These are phyloP conservation scores for Nothobranchius kuhntae DNA, from an alignment of 2,113 vertebrate genomes.

Conservation along the genomic window DNA sequence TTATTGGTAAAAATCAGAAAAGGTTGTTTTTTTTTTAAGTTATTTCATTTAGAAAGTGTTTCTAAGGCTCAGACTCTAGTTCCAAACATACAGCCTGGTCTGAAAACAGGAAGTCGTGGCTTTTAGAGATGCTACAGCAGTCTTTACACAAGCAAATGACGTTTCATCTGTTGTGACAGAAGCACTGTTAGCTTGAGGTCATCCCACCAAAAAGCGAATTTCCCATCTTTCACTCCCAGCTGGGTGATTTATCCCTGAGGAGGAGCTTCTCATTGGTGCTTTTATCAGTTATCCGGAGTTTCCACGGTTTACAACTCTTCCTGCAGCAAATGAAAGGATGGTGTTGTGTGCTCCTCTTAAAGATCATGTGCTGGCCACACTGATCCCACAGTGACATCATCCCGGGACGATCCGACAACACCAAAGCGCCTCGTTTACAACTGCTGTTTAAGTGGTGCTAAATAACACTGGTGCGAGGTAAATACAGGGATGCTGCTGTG, in stretches of 20 bases:
- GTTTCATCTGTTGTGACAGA: too few species aligned
- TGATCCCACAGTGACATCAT: conserved; percentile 69
- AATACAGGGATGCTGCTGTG: conserved; percentile 59
- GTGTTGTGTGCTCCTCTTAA: conserved; percentile 54
- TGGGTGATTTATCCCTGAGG: conserved; percentile 1
- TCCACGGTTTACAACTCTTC: conserved; percentile 42
- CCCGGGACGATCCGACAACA: conserved; percentile 38
- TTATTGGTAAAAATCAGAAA: too few species aligned
- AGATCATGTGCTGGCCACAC: conserved; percentile 75
- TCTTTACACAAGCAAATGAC: too few species aligned
- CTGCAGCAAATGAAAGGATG: conserved; percentile 56
- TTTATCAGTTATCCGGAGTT: conserved; percentile 42
- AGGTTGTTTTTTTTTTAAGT: too few species aligned
- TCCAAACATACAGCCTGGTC: too few species aligned
- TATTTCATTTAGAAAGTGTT: too few species aligned
- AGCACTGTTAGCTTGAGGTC: too few species aligned
- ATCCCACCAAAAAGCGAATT: neutral
- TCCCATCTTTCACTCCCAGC: neutral
- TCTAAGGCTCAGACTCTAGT: too few species aligned
- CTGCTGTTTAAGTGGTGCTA: conserved; percentile 61
- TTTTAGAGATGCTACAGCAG: too few species aligned
- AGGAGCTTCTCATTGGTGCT: too few species aligned
- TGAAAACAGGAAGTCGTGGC: too few species aligned
- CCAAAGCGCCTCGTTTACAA: conserved; percentile 63
- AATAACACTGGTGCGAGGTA: conserved; percentile 58